Conservation (phyloP, 2,113 vertebrate species). For the Neodon shergylaensis region DNA sequence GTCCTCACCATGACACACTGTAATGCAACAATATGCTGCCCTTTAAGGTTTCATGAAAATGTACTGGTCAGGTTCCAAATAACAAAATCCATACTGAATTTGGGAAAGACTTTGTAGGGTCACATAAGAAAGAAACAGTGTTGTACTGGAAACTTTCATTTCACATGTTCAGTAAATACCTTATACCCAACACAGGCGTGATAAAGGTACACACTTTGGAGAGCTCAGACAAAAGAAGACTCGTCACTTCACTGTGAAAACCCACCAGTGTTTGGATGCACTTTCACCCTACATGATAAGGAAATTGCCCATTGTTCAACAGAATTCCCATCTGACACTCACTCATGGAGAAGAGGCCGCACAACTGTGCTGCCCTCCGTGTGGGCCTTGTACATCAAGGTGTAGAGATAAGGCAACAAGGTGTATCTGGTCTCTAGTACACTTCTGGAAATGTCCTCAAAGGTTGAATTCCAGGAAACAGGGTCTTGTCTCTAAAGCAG, state of each 20-base stretch:
- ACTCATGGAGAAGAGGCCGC: conserved; percentile 94
- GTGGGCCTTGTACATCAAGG: conserved; percentile 91
- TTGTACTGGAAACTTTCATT: neutral
- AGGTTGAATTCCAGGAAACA: conserved; percentile 86
- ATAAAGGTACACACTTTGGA: rapidly evolving
- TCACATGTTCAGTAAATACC: neutral
- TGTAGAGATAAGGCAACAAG: conserved; percentile 94
- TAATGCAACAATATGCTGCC: neutral
- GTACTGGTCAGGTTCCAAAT: neutral
- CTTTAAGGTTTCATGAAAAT: neutral
- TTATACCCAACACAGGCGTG: neutral
- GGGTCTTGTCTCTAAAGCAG: conserved; percentile 93
- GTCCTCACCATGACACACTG: no score
- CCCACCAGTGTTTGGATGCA: neutral
- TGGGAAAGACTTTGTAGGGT: rapidly evolving
- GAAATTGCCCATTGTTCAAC: rapidly evolving
- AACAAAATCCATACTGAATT: neutral
- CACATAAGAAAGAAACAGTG: neutral
- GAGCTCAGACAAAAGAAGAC: neutral
- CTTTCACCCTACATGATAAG: rapidly evolving
- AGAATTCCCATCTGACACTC: conserved; percentile 71
- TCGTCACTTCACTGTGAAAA: neutral
- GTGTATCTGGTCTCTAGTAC: conserved; percentile 92
- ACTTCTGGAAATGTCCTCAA: conserved; percentile 80
- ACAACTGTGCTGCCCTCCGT: conserved; percentile 89